These are phyloP conservation scores for Diadegma fenestrale DNA, from an alignment of 2,888 invertebrate species.

Conservation along the genomic window DNA sequence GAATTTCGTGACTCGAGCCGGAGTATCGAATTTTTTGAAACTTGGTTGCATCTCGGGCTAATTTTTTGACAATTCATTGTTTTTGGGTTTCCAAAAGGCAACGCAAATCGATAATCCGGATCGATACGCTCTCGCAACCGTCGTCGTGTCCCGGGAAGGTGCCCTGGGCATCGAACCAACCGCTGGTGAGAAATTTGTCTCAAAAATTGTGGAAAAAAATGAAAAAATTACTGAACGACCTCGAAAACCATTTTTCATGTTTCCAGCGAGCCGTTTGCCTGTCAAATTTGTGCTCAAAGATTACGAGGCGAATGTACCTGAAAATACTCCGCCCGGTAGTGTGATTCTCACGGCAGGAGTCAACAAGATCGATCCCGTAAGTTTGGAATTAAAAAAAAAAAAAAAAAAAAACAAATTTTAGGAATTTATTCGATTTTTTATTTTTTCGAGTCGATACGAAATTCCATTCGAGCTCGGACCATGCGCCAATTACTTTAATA, in stretches of 20 bases:
- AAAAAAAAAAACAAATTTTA: not conserved
- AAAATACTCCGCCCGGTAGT: constrained; percentile 91
- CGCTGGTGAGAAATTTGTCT: constrained; percentile 75
- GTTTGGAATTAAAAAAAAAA: constrained; percentile 33
- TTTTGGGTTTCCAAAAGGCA: constrained; percentile 85
- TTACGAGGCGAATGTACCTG: constrained; percentile 90
- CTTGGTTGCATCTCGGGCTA: not conserved
- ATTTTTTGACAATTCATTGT: not conserved
- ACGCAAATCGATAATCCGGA: constrained; percentile 94
- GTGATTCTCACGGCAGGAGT: constrained; percentile 89
- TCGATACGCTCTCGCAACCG: constrained; percentile 94
- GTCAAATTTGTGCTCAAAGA: constrained; percentile 90
- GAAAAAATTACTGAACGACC: not conserved
- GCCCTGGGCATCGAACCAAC: constrained; percentile 85
- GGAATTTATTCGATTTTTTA: not conserved
- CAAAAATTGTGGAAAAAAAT: not conserved
- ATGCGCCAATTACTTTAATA: not conserved
- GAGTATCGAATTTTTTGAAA: not conserved
- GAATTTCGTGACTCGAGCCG: not conserved
- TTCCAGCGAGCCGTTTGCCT: constrained; percentile 81
- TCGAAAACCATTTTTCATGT: not conserved
- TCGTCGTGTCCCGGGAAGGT: constrained; percentile 88
- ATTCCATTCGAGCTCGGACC: not conserved
- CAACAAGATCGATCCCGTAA: constrained; percentile 84
- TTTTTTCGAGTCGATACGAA: not conserved